Conservation (phyloP, 2,888 invertebrate species). For the Anodontia alba region DNA sequence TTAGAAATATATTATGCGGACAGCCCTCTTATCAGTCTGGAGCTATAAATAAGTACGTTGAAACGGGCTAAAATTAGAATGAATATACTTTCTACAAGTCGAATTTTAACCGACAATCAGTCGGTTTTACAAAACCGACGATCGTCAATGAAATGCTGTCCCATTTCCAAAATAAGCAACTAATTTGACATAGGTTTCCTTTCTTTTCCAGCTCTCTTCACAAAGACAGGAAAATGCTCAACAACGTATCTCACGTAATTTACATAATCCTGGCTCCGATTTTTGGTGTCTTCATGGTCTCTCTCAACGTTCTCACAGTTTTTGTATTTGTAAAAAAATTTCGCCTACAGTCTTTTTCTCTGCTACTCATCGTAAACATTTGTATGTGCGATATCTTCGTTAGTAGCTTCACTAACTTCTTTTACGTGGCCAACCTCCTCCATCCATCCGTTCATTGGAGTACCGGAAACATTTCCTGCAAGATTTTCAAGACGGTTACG, state of each 20-base stretch:
- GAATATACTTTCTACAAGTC: no score
- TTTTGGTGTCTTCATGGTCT: slow-evolving; percentile 26
- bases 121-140: no score
- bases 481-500: slow-evolving; percentile 47
- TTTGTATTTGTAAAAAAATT: slow-evolving; percentile 34
- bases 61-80: no score
- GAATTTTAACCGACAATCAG: no score
- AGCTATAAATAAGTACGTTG: no score
- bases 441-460: slow-evolving; percentile 44
- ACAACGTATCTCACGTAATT: slow-evolving; percentile 33
- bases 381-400: slow-evolving; percentile 55
- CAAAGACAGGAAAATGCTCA: neutral
- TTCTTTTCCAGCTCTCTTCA: neutral
- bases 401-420: slow-evolving; percentile 46
- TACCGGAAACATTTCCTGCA: slow-evolving; percentile 39
- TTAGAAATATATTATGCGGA: no score
- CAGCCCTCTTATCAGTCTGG: no score
- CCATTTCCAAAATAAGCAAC: no score
- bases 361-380: slow-evolving; percentile 51
- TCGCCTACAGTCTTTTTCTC: slow-evolving; percentile 33
- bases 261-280: slow-evolving; percentile 49
- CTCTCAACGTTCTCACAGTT: slow-evolving; percentile 38
- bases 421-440: slow-evolving; percentile 46
- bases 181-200: no score
- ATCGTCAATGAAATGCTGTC: no score